These are phyloP conservation scores for Leptodirus hochenwartii DNA, from an alignment of 2,888 invertebrate genomes.

Conservation along the genomic window DNA sequence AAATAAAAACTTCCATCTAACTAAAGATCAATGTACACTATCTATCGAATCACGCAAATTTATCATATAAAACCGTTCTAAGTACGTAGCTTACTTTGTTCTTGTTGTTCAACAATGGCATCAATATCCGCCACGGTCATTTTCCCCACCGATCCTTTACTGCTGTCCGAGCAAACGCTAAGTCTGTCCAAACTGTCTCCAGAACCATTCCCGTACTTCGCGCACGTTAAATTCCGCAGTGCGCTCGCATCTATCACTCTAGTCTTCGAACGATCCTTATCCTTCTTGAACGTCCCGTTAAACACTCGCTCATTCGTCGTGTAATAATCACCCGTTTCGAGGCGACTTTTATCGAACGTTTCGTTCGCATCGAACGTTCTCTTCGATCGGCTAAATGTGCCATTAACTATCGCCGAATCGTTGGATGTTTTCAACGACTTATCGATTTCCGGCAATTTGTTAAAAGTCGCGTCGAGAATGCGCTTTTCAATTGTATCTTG, in stretches of 20 bases:
- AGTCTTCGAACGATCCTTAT: constrained; percentile 4
- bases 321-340: too few relatives aligned
- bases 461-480: too few relatives aligned
- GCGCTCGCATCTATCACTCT: constrained; percentile 7
- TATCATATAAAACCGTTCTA: constrained; percentile 15
- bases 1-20: too few relatives aligned
- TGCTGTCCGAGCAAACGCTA: constrained; percentile 23
- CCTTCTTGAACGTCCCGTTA: constrained; percentile 4
- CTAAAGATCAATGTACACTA: too few relatives aligned
- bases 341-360: constrained; percentile 9
- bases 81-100: constrained; percentile 24
- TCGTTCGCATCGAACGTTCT: constrained; percentile 5
- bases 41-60: too few relatives aligned
- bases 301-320: constrained; percentile 7
- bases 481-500: too few relatives aligned
- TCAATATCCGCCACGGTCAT: constrained; percentile 25
- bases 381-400: constrained; percentile 6
- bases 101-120: constrained; percentile 24
- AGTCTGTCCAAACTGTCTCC: constrained; percentile 26
- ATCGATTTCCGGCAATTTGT: too few relatives aligned
- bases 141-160: constrained; percentile 21
- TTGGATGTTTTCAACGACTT: too few relatives aligned
- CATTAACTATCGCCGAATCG: constrained; percentile 10
- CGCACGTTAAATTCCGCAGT: constrained; percentile 10
- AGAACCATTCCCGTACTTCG: too few relatives aligned